Conservation (phyloP, 2,888 invertebrate species). For the Lithophane semibrunnea region DNA sequence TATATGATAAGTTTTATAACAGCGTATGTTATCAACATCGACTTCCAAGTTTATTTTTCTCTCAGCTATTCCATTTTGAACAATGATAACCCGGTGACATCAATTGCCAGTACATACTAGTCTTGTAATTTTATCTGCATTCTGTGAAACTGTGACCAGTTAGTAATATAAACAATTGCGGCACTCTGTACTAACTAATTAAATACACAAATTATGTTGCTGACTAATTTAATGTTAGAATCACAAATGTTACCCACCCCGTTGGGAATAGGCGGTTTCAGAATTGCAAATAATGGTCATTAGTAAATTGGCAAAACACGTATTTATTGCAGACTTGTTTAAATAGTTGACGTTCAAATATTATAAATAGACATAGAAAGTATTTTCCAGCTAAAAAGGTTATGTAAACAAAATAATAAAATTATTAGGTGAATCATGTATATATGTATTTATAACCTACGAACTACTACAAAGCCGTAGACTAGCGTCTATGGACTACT, state of each 20-base stretch:
- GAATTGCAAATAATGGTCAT: slow-evolving; percentile 55
- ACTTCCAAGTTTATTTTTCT: slow-evolving; percentile 59
- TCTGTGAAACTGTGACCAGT: slow-evolving; percentile 38
- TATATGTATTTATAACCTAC: too few species aligned
- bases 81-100: slow-evolving; percentile 69
- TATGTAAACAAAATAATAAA: neutral
- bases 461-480: too few species aligned
- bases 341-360: slow-evolving; percentile 25
- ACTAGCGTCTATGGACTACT: too few species aligned
- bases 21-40: slow-evolving; percentile 37
- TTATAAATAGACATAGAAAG: slow-evolving; percentile 27
- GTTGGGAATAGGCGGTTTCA: slow-evolving; percentile 41
- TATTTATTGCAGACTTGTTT: slow-evolving; percentile 36
- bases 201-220: slow-evolving; percentile 54
- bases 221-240: slow-evolving; percentile 57
- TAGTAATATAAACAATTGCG: slow-evolving; percentile 41
- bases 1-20: slow-evolving; percentile 42
- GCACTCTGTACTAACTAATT: slow-evolving; percentile 46
- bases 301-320: slow-evolving; percentile 49
- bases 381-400: slow-evolving; percentile 12
- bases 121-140: slow-evolving; percentile 59
- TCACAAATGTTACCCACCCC: slow-evolving; percentile 52
- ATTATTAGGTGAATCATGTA: neutral
- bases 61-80: slow-evolving; percentile 56
- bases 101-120: slow-evolving; percentile 63